These are phyloP conservation scores for Sitodiplosis mosellana DNA, from an alignment of 1,140 invertebrate species.

Conservation along the genomic window DNA sequence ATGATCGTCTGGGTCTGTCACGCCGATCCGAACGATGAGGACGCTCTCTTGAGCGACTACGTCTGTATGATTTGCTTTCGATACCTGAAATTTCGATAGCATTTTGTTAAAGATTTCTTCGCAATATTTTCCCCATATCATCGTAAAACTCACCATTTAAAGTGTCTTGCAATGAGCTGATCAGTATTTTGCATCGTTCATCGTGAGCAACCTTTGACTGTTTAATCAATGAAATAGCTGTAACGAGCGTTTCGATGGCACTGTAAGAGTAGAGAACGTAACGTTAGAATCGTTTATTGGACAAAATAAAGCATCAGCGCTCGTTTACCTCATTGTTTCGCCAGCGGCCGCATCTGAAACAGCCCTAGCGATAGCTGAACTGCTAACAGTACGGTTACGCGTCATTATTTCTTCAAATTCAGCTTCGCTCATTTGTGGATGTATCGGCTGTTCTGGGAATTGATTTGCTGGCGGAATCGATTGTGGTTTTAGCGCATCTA, in stretches of 20 bases:
- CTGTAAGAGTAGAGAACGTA: no score
- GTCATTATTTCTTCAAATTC: constrained; percentile 99
- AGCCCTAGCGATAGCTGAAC: constrained; percentile 82
- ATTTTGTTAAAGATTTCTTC: constrained; percentile 89
- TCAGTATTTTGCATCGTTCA: constrained; percentile 94
- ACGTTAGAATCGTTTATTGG: no score
- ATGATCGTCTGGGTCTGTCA: constrained; percentile 60
- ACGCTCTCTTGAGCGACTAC: constrained; percentile 56
- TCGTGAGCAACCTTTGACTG: constrained; percentile 96
- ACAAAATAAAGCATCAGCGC: no score
- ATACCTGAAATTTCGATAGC: constrained; percentile 24
- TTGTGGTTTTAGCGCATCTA: constrained; percentile 10
- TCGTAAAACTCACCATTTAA: constrained; percentile 39
- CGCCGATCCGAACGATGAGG: constrained; percentile 33
- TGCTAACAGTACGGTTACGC: constrained; percentile 91
- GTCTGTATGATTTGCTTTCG: constrained; percentile 21
- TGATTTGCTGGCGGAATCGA: constrained; percentile 22
- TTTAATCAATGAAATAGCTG: constrained; percentile 95
- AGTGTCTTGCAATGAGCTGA: constrained; percentile 92
- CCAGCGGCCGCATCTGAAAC: constrained; percentile 93
- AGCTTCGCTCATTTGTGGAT: constrained; percentile 62
- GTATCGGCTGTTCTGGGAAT: constrained; percentile 27
- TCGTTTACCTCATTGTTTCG: constrained; percentile 30
- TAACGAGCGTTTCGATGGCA: constrained; percentile 95
- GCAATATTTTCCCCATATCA: constrained; percentile 38